phyloP scores from a whole-genome alignment of 2,888 invertebrate genomes.

The Ophraella communa region DNA sequence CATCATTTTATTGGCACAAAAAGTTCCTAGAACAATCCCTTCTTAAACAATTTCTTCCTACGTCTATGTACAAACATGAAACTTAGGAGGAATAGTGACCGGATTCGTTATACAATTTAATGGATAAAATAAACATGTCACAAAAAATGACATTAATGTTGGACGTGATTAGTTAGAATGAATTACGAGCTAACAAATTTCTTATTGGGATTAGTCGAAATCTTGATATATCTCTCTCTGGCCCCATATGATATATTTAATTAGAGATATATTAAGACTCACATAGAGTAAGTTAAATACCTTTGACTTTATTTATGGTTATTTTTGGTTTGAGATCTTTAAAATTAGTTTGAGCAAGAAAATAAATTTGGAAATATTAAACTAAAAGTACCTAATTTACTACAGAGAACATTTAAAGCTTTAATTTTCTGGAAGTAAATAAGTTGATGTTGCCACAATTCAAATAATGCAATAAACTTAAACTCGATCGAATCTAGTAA shows the following conservation, averaged over 20 bases:
- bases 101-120: slow-evolving; percentile 44
- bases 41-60: background rate
- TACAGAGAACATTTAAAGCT: background rate
- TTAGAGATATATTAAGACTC: background rate
- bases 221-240: slow-evolving; percentile 10
- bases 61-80: background rate
- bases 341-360: background rate
- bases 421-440: no score
- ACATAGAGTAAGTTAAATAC: background rate
- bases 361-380: background rate
- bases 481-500: no score
- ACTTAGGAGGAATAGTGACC: slow-evolving; percentile 9
- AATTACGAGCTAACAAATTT: slow-evolving; percentile 32
- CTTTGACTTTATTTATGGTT: background rate
- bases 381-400: background rate
- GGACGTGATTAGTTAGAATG: slow-evolving; percentile 38
- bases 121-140: slow-evolving; percentile 47
- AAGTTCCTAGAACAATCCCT: no score
- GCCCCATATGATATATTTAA: slow-evolving; percentile 9
- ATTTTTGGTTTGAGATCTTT: background rate
- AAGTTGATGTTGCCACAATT: no score
- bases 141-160: slow-evolving; percentile 43
- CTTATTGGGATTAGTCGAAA: slow-evolving; percentile 24
- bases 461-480: no score
- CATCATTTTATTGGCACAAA: no score